phyloP scores from a whole-genome alignment of 2,113 vertebrate genomes.

The Ctenomys sociabilis region DNA sequence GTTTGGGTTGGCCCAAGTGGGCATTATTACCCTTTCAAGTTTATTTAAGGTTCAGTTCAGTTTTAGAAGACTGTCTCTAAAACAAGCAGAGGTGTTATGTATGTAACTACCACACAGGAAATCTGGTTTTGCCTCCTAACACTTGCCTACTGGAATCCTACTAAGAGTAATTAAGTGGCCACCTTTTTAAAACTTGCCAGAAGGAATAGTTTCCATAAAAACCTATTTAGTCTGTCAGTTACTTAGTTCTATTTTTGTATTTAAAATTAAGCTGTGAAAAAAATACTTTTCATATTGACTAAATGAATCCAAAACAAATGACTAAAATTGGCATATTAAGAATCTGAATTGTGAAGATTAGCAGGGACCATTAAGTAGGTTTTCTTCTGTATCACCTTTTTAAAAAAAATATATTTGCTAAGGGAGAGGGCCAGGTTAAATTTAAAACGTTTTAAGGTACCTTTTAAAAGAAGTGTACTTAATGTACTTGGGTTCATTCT shows the following conservation, averaged over 20 bases:
- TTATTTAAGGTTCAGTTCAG: conserved; percentile 76
- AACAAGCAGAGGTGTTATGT: conserved; percentile 73
- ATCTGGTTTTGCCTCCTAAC: conserved; percentile 69
- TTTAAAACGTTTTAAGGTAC: neutral
- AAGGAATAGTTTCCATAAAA: conserved; percentile 65
- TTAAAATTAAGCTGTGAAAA: conserved; percentile 52
- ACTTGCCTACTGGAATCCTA: conserved; percentile 65
- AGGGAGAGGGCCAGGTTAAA: neutral
- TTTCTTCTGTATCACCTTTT: conserved; percentile 1
- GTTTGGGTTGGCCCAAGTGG: conserved; percentile 76
- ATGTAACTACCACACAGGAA: conserved; percentile 64
- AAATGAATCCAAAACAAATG: conserved; percentile 33
- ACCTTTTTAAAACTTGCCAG: conserved; percentile 76
- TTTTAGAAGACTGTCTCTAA: conserved; percentile 63
- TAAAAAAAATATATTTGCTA: neutral
- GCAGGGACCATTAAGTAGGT: neutral
- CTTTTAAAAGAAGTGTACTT: neutral
- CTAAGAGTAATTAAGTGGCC: conserved; percentile 70
- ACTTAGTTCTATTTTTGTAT: conserved; percentile 46
- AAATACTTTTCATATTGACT: neutral
- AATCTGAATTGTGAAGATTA: conserved; percentile 17
- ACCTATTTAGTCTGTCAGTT: conserved; percentile 38
- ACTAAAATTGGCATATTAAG: neutral
- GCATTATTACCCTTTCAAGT: conserved; percentile 76
- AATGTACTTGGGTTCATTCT: neutral